These are phyloP conservation scores for Ptychobarbus kaznakovi DNA, from an alignment of 2,797 vertebrate species.

Conservation along the genomic window DNA sequence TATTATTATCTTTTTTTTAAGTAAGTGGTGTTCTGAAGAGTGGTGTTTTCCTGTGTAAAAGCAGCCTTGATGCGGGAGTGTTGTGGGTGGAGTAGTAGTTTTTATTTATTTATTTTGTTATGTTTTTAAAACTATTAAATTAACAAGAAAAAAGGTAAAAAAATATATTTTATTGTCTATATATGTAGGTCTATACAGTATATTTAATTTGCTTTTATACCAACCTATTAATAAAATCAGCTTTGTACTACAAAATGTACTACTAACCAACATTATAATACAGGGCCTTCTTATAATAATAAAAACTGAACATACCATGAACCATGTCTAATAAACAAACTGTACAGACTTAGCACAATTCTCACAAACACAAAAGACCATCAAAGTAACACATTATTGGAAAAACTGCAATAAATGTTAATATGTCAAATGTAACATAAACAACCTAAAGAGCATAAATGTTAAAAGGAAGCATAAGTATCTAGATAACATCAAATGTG, in stretches of 20 bases:
- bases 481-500: too few relatives aligned
- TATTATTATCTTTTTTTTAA: background rate
- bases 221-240: background rate
- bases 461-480: too few relatives aligned
- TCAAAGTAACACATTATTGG: too few relatives aligned
- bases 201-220: background rate
- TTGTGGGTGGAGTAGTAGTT: background rate
- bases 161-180: background rate
- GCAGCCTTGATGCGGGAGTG: background rate
- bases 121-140: background rate
- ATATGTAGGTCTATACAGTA: background rate
- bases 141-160: background rate
- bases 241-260: background rate
- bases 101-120: background rate
- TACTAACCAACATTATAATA: background rate
- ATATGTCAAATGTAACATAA: too few relatives aligned
- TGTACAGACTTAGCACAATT: background rate
- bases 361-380: background rate
- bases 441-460: too few relatives aligned
- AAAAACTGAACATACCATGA: background rate
- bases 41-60: background rate
- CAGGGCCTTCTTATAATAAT: background rate
- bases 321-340: background rate
- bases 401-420: too few relatives aligned
- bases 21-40: background rate